Evolutionary conservation across 2,888 invertebrate genomes (phyloP), one percentile per base, ranked within the genome.

Genomic region (Biston betularia): DNA sequence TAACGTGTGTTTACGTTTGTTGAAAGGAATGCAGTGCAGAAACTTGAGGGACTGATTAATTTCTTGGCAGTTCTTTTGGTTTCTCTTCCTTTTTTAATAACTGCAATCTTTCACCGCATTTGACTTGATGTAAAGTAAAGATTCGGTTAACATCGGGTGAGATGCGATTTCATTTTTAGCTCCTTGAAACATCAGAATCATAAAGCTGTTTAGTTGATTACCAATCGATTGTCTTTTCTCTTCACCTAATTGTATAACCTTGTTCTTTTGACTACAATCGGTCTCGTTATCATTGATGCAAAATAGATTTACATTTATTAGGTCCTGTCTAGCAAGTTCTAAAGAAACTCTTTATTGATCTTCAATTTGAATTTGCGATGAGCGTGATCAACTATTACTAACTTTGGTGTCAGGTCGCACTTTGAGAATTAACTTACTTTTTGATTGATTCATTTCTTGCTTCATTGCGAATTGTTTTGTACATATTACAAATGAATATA

Each of bases 391-490:
- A 68, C 49, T 65, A 65, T 49, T 52, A 12, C 24, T 42, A 67
- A 48, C 67, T 64, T 67, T 14, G 52, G 68, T 65, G 63, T 63
- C 50, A 64, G 59, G 61, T 66, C 59, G 24, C 57, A 61, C 57
- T 67, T 63, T 56, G 50, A 50, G 68, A 59, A 49, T 49, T 33
- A 34, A 56, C 15, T 66, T 50, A 65, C 14, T 46, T 55, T 64
- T 66, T 64, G 68, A 55, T 71, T 72, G 63, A 45, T 72, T 69
- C 0, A 66, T 56, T 72, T 68, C 61, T 64, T 45, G 65, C 65
- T 66, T 34, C 64, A 54, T 65, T 63, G 12, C 8, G 44, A 34
- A 50, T 34, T 45, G 24, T 33, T 35, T 56, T 38, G 55, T 56
- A 34, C 45, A 45, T 56, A 34, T 55, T 35, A 14, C 6, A 12